phyloP scores from a whole-genome alignment of 2,888 invertebrate genomes.

The Melinaea marsaeus region DNA sequence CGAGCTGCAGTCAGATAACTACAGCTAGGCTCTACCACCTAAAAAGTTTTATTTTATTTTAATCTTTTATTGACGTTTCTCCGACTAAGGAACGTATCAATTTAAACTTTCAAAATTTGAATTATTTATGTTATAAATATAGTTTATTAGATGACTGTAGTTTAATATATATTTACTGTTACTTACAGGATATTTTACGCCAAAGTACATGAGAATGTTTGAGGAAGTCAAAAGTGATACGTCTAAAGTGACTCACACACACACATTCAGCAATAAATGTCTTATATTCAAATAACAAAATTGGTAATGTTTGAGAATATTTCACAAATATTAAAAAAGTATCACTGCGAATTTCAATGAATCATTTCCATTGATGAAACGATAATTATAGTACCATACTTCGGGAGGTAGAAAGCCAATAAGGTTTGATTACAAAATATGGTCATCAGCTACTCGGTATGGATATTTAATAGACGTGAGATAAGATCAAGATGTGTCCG shows the following conservation, averaged over 20 bases:
- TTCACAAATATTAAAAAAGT: constrained; percentile 22
- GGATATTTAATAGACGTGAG: constrained; percentile 19
- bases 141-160: background rate
- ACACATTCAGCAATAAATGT: constrained; percentile 12
- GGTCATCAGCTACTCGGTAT: background rate
- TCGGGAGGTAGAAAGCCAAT: constrained; percentile 20
- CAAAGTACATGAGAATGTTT: constrained; percentile 8
- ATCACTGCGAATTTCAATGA: constrained; percentile 18
- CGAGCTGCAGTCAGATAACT: too few relatives aligned
- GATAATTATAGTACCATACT: constrained; percentile 14
- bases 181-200: constrained; percentile 11
- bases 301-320: constrained; percentile 22
- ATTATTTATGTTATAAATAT: too few relatives aligned
- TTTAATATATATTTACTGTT: background rate
- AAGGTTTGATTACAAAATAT: constrained; percentile 16
- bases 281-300: constrained; percentile 15
- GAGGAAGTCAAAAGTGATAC: background rate
- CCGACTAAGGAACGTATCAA: too few relatives aligned
- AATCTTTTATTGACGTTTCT: too few relatives aligned
- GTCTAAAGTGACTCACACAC: too few relatives aligned
- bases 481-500: constrained; percentile 11
- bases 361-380: constrained; percentile 23
- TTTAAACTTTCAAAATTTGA: too few relatives aligned
- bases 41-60: too few relatives aligned
- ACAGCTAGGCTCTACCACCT: too few relatives aligned